A percentile compares a stretch with the other conserved stretches of the same genome.
Conservation (phyloP, 2,888 invertebrate genomes). For the Julus scanicus region DNA sequence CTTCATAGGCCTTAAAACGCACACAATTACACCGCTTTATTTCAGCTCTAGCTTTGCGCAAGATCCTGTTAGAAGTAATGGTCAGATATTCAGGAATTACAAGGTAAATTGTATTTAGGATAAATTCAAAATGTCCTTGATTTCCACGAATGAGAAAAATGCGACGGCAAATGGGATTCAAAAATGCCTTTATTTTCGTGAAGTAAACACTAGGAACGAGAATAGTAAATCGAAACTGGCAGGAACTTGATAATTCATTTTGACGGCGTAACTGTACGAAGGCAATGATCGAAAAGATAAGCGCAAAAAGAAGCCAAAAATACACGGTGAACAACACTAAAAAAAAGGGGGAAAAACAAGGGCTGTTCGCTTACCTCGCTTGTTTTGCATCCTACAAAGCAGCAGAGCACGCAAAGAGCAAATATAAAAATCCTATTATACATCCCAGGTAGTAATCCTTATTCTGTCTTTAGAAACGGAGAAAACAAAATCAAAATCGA, state of each 20-base stretch:
- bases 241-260: neutral
- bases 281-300: neutral
- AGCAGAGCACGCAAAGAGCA: conserved; percentile 46
- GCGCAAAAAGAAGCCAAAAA: neutral
- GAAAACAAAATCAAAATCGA: conserved; percentile 15
- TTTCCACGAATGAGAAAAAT: neutral
- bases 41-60: neutral
- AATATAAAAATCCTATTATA: conserved; percentile 51
- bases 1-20: too few relatives aligned
- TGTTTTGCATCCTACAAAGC: conserved; percentile 48
- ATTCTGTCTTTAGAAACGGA: conserved; percentile 23
- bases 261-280: neutral
- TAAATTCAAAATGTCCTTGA: conserved; percentile 36
- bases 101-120: neutral
- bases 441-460: conserved; percentile 51
- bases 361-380: conserved; percentile 21
- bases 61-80: neutral
- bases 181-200: neutral
- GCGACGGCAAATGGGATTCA: conserved; percentile 8
- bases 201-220: neutral
- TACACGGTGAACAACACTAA: neutral
- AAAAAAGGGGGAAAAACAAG: neutral
- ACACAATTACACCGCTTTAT: neutral
- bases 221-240: neutral
- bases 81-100: neutral